phyloP scores from a whole-genome alignment of 1,140 invertebrate species.

The Cherax quadricarinatus region DNA sequence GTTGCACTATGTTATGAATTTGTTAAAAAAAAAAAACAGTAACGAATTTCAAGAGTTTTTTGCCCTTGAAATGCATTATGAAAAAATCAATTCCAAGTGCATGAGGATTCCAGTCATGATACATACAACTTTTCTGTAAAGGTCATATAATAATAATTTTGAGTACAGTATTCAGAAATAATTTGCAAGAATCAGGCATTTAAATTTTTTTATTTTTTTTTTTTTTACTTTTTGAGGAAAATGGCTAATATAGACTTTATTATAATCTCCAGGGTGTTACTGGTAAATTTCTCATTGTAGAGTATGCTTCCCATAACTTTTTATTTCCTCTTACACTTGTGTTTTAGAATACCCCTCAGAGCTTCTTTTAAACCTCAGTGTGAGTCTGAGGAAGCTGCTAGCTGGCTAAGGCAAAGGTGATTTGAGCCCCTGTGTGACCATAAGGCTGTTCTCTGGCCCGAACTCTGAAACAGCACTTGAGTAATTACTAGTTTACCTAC shows the following conservation, averaged over 20 bases:
- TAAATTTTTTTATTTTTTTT: too few relatives aligned
- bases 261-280: not conserved
- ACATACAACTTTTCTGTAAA: conserved; percentile 4
- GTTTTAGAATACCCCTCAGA: conserved; percentile 12
- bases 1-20: not conserved
- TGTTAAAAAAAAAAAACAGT: not conserved
- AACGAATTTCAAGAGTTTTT: conserved; percentile 25
- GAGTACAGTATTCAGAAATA: not conserved
- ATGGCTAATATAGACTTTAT: not conserved
- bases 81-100: conserved; percentile 21
- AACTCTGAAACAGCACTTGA: conserved; percentile 56
- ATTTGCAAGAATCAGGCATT: too few relatives aligned
- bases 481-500: conserved; percentile 12
- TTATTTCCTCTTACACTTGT: not conserved
- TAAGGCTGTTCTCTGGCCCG: conserved; percentile 39
- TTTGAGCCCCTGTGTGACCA: conserved; percentile 57
- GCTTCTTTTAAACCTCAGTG: conserved; percentile 19
- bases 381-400: conserved; percentile 25
- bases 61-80: conserved; percentile 8
- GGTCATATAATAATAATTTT: conserved; percentile 19
- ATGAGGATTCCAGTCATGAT: conserved; percentile 16
- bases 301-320: not conserved
- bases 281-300: not conserved
- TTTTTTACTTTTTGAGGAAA: not conserved
- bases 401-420: conserved; percentile 35